Evolutionary conservation across 2,113 vertebrate species (phyloP), one percentile per base, ranked within the genome.

Genomic region (Bufo bufo): DNA sequence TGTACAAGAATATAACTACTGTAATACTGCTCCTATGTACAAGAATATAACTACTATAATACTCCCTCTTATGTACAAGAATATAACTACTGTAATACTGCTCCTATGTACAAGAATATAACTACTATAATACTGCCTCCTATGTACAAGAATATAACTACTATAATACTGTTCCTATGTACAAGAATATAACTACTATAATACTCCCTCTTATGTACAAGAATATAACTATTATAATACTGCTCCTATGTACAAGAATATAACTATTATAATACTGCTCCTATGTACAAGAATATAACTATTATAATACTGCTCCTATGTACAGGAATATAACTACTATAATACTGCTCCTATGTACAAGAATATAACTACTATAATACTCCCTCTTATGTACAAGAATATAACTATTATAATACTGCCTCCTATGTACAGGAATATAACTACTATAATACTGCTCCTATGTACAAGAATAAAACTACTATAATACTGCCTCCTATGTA

Each of bases 41-140:
- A 66, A 66, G 65, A 66, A 66, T 66, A 66, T 66, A 66, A 23
- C 65, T 66, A 66, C 65, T 66, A 66, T 66, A 66, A 66, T 66
- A 66, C 65, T 66, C 7, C 7, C 8, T 6, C 65, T 0, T 66
- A 66, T 66, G n/a, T 66, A 66, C 65, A 66, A 66, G 65, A 66
- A 66, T 66, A 66, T 66, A 66, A 23, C 65, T 66, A 66, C 65
- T 66, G 23, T 66, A 66, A 66, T 66, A 66, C 65, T 66, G 6
- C 65, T 23, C 65, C 65, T 66, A 66, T 66, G n/a, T 66, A 66
- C 65, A 66, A 23, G 65, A 66, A 66, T 66, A 66, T 66, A 66
- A 66, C 65, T 66, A 66, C 65, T 66, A 66, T 66, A 66, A 66
- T 66, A 66, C 65, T 66, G n/a, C n/a, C n/a, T 10, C 65, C 65